Evolutionary conservation across 1,140 invertebrate species (phyloP), one percentile per base, ranked within the genome.

Genomic region (Drosophila tsacasi): DNA sequence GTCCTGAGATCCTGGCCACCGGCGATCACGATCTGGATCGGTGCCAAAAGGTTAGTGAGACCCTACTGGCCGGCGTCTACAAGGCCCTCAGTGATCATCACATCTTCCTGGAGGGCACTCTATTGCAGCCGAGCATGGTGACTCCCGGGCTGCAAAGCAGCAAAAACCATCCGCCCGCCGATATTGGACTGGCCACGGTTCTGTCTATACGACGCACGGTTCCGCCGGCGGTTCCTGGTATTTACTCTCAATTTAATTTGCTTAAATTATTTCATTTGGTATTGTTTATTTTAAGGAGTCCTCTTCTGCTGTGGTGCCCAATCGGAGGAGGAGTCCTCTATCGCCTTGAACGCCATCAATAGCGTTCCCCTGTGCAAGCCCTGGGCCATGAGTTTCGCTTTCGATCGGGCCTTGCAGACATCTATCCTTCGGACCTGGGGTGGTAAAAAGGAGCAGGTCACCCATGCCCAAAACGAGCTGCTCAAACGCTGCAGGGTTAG

Each of bases 71-170:
- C 15, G 98, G 97, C 75, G 96, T 97, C 3, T 99, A 99, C 95
- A 99, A 99, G 94, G 98, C 99, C 7, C 94, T 99, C 8, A 96
- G 95, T 79, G 99, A 99, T 92, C 99, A 99, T 92, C 97, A 99
- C 92, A 97, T 99, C 25, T 99, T 96, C 94, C 95, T 99, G 59
- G 99, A 99, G 93, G 99, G 99, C 76, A 99, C 98, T 8, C 95
- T 99, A 2, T 94, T 99, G 55, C 99, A 99, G 93, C 98, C 99
- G 5, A 99, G 99, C 94, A 99, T 99, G 94, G 96, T 97, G 3
- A 98, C 97, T 5, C 95, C 97, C 54, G 98, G 97, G 32, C 97
- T 98, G 93, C 95, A 94, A 5, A 97, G 95, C 89, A 84, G 95
- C 4, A 96, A 94, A 42, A 97, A 95, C 64, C 95, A 94, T 73